Evolutionary conservation across 2,888 invertebrate species (phyloP), one percentile per base, ranked within the genome.

Genomic region (Acronicta alni): DNA sequence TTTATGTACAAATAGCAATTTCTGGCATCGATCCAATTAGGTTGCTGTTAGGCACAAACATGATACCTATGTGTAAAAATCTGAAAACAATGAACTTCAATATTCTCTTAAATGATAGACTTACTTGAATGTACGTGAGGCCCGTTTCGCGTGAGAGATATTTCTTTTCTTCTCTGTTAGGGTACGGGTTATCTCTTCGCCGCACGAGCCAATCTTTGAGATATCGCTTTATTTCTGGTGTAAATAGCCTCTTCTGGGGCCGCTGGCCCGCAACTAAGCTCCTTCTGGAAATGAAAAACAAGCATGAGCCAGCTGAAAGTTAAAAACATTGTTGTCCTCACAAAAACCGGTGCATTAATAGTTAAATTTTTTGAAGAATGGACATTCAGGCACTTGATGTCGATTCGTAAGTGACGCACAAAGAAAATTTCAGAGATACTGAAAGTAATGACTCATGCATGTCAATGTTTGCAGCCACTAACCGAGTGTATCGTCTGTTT

Each of bases 131-230:
- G 78, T 97, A 97, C 17, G 97, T 97, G 20, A 97, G 93, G 43
- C 97, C 97, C 15, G 97, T 97, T 89, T 97, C 96, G 18, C 95
- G 89, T 1, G 97, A 96, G 58, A 97, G 89, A 49, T 95, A 94
- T 89, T 97, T 97, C 83, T 97, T 97, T 86, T 97, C 97, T 74
- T 97, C 97, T 62, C 97, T 92, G 81, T 96, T 97, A 1, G 97
- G 97, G 87, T 97, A 97, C 0, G 97, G 97, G 86, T 97, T 97
- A 70, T 97, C 97, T 84, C 97, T 95, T 75, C 97, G 93, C 42
- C 97, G 92, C 15, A 97, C 95, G 14, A 97, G 92, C 97, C 97
- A 97, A 80, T 97, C 96, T 89, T 97, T 97, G 20, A 97, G 92
- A 89, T 96, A 96, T 66, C 96, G 94, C 83, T 97, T 97, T 77